Percentiles rank a stretch among this genome's conserved stretches.
These are phyloP conservation scores for Pelobates cultripes DNA, from an alignment of 2,797 vertebrate species.

Conservation along the genomic window DNA sequence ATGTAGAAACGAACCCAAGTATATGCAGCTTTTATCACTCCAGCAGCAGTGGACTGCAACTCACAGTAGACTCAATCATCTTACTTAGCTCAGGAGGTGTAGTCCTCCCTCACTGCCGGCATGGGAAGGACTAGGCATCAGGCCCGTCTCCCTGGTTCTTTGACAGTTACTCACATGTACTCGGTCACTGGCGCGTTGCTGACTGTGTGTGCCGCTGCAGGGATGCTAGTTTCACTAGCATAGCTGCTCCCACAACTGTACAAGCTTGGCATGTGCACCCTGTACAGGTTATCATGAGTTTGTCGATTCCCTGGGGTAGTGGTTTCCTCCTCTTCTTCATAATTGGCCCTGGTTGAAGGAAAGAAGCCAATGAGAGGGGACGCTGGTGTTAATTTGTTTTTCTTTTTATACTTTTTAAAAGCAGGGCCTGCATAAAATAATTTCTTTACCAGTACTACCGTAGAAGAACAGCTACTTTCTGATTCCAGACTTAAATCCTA, in stretches of 20 bases:
- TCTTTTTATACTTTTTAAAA: neutral
- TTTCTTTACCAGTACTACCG: too few relatives aligned
- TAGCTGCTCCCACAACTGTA: slow-evolving; percentile 99
- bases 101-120: neutral
- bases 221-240: slow-evolving; percentile 97
- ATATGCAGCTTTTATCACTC: neutral
- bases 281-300: slow-evolving; percentile 95
- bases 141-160: neutral
- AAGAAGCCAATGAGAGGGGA: neutral
- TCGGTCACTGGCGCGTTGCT: slow-evolving; percentile 98
- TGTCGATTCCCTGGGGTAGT: slow-evolving; percentile 84
- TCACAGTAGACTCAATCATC: neutral
- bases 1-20: neutral
- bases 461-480: too few relatives aligned
- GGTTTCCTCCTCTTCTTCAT: slow-evolving; percentile 92
- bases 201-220: slow-evolving; percentile 95
- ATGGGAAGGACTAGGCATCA: neutral
- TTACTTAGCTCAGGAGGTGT: neutral
- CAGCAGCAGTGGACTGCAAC: neutral
- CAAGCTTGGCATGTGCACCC: slow-evolving; percentile 97
- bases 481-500: too few relatives aligned
- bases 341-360: slow-evolving; percentile 30
- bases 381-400: neutral
- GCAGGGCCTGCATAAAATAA: neutral
- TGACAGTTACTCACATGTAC: slow-evolving; percentile 89